Evolutionary conservation across 2,797 vertebrate species (phyloP), one percentile per base, ranked within the genome.

Genomic region (Liasis olivaceus): DNA sequence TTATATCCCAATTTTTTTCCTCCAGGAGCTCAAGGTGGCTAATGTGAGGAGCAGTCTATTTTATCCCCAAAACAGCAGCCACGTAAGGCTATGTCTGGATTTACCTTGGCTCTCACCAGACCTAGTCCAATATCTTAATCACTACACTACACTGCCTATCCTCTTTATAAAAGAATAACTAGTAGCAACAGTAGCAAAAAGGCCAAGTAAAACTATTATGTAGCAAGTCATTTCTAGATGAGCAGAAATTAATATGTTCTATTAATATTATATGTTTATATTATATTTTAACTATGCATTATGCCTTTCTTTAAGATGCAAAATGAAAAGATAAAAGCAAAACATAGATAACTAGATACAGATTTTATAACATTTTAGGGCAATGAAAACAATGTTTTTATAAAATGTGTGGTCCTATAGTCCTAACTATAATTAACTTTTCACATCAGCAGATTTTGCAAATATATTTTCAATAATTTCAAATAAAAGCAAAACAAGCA

Each of bases 401-500:
- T 63, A 81, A 47, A n/a, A 22, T 31, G n/a, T 36, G 62, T 15
- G 62, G 64, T 90, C 3, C 42, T 24, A 90, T 88, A n/a, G 26
- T 90, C 31, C 59, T 24, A 90, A 84, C 36, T 72, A 93, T 90
- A 42, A 88, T 64, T 36, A 59, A 87, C 87, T 91, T 85, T 77
- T 72, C 56, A 60, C 62, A 36, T 28, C 42, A 60, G 36, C 22
- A 72, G 3, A 92, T 90, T 94, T 87, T 92, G 89, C 6, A 92
- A 94, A 94, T 58, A 93, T 26, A 4, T 59, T 58, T 77, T 24
- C 62, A 87, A 47, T 28, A 90, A 42, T 28, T 81, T 51, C 26
- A 88, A 81, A 91, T 60, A 59, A 91, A 91, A 91, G 51, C 87
- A 94, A 9, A 56, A 89, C 31, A 91, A 81, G 59, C 17, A 59